Evolutionary conservation across 2,797 vertebrate genomes (phyloP).

Genomic region (Valencia hispanica): DNA sequence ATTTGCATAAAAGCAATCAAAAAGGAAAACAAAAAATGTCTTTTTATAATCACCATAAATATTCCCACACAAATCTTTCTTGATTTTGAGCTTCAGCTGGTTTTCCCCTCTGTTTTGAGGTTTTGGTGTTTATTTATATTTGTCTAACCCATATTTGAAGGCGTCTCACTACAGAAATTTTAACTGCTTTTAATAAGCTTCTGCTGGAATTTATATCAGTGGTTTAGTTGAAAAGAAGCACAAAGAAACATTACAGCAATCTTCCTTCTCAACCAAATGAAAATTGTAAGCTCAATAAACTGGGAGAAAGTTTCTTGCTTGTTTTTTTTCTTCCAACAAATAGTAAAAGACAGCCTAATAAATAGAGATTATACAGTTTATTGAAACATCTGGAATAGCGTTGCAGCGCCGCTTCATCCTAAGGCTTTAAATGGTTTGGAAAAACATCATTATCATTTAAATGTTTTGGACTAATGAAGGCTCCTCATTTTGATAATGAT

Average conservation of each 20-base stretch:
- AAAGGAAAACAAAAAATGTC: not conserved
- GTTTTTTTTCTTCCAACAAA: not conserved
- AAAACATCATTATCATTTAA: not conserved
- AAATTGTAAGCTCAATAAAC: not conserved
- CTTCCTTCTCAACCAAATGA: not conserved
- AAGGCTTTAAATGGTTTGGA: not conserved
- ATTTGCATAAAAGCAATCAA: slow-evolving; percentile 19
- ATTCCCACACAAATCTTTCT: not conserved
- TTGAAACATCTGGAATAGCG: not conserved
- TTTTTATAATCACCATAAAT: slow-evolving; percentile 1
- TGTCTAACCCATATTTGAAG: not conserved
- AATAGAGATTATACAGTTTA: not conserved
- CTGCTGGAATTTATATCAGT: not conserved
- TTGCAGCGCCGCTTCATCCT: not conserved
- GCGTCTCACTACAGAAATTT: slow-evolving; percentile 1
- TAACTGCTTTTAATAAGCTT: not conserved
- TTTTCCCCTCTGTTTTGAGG: not conserved
- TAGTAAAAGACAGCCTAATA: not conserved
- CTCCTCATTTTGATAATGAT: not conserved
- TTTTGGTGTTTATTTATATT: not conserved
- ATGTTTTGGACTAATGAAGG: not conserved
- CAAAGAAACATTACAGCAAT: not conserved
- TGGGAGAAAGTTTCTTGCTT: not conserved
- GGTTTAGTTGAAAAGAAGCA: not conserved
- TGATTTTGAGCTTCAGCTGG: not conserved